Percentiles rank a stretch among this genome's conserved stretches.
phyloP scores from a whole-genome alignment of 1,140 invertebrate genomes.

The Trypoxylus dichotomus region DNA sequence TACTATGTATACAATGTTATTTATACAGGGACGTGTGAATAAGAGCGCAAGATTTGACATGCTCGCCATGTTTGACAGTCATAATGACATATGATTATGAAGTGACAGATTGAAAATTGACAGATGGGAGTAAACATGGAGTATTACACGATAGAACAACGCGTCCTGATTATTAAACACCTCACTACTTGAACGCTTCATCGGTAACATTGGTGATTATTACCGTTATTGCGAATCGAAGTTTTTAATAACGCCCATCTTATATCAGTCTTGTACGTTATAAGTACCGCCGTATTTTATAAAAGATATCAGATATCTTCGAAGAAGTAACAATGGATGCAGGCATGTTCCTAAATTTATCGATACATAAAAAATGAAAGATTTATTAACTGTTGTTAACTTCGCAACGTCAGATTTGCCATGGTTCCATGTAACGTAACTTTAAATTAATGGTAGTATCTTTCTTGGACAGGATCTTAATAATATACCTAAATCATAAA shows the following conservation, averaged over 20 bases:
- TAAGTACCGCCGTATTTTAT: background rate
- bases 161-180: no score
- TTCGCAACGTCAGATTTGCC: background rate
- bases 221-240: background rate
- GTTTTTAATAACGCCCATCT: background rate
- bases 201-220: background rate
- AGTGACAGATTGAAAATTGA: no score
- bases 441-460: background rate
- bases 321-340: background rate
- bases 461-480: background rate
- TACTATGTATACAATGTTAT: no score
- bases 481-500: background rate
- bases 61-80: no score
- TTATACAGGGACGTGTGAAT: no score
- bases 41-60: no score
- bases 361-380: background rate
- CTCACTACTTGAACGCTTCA: background rate
- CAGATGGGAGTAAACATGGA: no score
- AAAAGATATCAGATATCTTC: background rate
- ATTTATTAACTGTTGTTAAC: slow-evolving; percentile 5
- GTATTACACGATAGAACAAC: no score
- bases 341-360: background rate
- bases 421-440: background rate
- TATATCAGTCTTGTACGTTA: background rate
- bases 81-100: no score